phyloP scores from a whole-genome alignment of 2,797 vertebrate genomes.

The Poecilia wingei region DNA sequence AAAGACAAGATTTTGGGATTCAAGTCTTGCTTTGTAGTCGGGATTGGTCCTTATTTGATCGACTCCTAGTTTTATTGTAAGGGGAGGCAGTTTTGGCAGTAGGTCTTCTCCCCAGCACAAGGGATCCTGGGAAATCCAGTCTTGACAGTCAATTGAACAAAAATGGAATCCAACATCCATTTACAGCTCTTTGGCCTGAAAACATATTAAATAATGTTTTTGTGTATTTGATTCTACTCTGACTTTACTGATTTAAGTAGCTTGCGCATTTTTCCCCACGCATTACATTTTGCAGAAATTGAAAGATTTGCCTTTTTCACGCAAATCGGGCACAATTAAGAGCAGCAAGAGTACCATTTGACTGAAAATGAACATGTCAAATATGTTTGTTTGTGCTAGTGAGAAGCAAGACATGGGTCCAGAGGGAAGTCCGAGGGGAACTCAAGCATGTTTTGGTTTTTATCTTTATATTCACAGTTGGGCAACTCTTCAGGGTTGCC shows the following conservation, averaged over 20 bases:
- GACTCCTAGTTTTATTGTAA: too few species aligned
- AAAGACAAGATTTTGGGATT: too few species aligned
- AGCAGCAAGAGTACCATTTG: not conserved
- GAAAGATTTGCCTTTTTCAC: not conserved
- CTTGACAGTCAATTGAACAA: too few species aligned
- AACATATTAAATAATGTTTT: not conserved
- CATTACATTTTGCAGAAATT: not conserved
- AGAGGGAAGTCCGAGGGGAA: constrained; percentile 46
- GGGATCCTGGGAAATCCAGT: too few species aligned
- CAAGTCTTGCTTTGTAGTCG: too few species aligned
- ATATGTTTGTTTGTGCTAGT: not conserved
- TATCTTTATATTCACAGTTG: constrained; percentile 65
- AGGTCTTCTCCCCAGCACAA: too few species aligned
- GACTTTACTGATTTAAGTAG: not conserved
- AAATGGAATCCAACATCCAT: not conserved
- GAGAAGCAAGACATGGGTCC: not conserved
- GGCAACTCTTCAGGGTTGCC: constrained; percentile 56
- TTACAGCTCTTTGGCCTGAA: not conserved
- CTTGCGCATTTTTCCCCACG: not conserved
- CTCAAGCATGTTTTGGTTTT: constrained; percentile 45
- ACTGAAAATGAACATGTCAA: not conserved
- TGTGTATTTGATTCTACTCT: not conserved
- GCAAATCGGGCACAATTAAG: not conserved
- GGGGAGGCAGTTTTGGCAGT: too few species aligned
- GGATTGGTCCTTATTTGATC: too few species aligned